A percentile compares a stretch with the other conserved stretches of the same genome.
Conservation (phyloP, 2,113 vertebrate genomes). For the Oreochromis niloticus region DNA sequence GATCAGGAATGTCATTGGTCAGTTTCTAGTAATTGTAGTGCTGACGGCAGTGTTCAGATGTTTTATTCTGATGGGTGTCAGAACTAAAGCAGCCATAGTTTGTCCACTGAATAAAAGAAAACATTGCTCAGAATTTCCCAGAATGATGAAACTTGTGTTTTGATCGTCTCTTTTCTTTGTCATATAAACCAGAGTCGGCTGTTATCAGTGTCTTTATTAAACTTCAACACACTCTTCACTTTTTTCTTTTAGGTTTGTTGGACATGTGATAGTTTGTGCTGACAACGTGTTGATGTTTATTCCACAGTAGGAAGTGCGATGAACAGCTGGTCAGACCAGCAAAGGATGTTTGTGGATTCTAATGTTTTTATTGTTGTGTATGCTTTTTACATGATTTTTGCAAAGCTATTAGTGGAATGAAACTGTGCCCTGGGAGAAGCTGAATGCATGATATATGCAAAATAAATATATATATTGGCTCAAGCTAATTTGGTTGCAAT, state of each 20-base stretch:
- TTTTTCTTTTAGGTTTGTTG: not conserved
- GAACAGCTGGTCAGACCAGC: not conserved
- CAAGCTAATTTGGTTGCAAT: not conserved
- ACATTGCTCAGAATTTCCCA: not conserved
- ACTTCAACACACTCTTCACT: not conserved
- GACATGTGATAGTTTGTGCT: not conserved
- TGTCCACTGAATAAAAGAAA: not conserved
- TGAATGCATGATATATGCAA: not conserved
- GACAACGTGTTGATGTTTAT: rapidly evolving
- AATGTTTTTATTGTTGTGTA: not conserved
- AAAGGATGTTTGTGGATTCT: not conserved
- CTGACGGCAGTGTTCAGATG: not conserved
- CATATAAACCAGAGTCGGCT: not conserved
- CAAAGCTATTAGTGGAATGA: not conserved
- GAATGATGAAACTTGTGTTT: not conserved
- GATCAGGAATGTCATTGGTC: not conserved
- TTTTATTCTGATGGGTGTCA: rapidly evolving
- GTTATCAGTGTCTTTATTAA: not conserved
- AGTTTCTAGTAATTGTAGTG: too few relatives aligned
- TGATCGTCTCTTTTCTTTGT: not conserved
- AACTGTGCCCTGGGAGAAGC: not conserved
- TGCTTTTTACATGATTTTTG: not conserved
- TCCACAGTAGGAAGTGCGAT: not conserved
- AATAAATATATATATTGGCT: not conserved
- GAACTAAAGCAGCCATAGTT: not conserved